phyloP scores from a whole-genome alignment of 2,888 invertebrate species.

The Tenthredo distinguenda region DNA sequence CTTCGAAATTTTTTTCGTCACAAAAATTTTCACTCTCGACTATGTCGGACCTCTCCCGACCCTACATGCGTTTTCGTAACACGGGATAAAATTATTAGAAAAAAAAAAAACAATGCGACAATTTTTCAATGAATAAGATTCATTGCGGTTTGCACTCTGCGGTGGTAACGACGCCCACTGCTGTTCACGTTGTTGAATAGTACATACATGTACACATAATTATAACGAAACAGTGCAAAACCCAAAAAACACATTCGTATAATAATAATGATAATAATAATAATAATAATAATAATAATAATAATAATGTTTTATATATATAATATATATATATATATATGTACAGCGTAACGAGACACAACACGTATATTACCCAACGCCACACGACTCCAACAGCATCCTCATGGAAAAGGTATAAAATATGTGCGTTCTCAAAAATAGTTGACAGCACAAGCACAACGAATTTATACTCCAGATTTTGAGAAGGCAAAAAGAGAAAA shows the following conservation, averaged over 20 bases:
- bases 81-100: neutral
- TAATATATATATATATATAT: conserved; percentile 23
- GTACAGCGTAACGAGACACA: conserved; percentile 49
- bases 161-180: neutral
- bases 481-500: neutral
- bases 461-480: conserved; percentile 28
- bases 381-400: conserved; percentile 64
- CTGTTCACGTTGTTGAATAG: neutral
- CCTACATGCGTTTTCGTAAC: neutral
- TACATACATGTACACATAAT: neutral
- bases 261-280: neutral
- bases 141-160: neutral
- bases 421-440: conserved; percentile 69
- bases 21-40: neutral
- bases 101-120: neutral
- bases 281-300: conserved; percentile 29
- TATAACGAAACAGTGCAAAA: conserved; percentile 25
- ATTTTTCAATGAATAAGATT: neutral
- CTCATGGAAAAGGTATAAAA: conserved; percentile 82
- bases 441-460: conserved; percentile 48
- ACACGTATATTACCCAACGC: conserved; percentile 58
- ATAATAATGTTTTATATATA: conserved; percentile 16
- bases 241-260: conserved; percentile 28
- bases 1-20: neutral
- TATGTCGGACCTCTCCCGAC: neutral